Percentiles rank a stretch among this genome's conserved stretches.
These are phyloP conservation scores for Clarias macrocephalus DNA, from an alignment of 2,113 vertebrate genomes.

Conservation along the genomic window DNA sequence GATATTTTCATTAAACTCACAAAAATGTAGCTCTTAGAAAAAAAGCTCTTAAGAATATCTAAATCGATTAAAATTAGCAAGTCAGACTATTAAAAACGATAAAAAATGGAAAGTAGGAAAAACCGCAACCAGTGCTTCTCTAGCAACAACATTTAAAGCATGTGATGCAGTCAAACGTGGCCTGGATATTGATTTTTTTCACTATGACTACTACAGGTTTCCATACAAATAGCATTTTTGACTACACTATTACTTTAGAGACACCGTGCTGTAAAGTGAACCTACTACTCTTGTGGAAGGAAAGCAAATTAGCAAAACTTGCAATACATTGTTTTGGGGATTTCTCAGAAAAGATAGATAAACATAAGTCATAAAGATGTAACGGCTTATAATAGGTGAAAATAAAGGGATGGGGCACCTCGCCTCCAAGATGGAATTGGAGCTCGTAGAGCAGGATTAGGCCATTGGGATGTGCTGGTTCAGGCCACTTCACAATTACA, in stretches of 20 bases:
- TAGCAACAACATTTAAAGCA: too few relatives aligned
- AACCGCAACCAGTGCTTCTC: too few relatives aligned
- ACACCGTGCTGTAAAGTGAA: not conserved
- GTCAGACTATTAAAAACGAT: too few relatives aligned
- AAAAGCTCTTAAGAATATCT: too few relatives aligned
- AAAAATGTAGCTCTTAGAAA: too few relatives aligned
- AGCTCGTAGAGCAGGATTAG: conserved; percentile 96
- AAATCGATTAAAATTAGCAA: too few relatives aligned
- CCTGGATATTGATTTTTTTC: too few relatives aligned
- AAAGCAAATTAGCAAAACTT: not conserved
- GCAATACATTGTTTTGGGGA: not conserved
- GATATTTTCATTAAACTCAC: too few relatives aligned
- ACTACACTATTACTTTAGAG: not conserved
- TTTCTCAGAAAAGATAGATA: not conserved
- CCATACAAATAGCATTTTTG: not conserved
- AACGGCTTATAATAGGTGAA: too few relatives aligned
- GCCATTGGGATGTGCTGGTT: conserved; percentile 86
- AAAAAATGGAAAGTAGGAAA: too few relatives aligned
- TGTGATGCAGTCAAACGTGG: too few relatives aligned
- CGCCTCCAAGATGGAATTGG: conserved; percentile 83
- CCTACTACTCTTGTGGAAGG: not conserved
- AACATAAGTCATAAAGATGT: not conserved
- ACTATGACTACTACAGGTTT: too few relatives aligned
- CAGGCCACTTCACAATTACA: conserved; percentile 86
- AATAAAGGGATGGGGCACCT: conserved; percentile 73